Base-by-base conservation (phyloP, 2,888 invertebrate genomes). In the Serripes groenlandicus region DNA sequence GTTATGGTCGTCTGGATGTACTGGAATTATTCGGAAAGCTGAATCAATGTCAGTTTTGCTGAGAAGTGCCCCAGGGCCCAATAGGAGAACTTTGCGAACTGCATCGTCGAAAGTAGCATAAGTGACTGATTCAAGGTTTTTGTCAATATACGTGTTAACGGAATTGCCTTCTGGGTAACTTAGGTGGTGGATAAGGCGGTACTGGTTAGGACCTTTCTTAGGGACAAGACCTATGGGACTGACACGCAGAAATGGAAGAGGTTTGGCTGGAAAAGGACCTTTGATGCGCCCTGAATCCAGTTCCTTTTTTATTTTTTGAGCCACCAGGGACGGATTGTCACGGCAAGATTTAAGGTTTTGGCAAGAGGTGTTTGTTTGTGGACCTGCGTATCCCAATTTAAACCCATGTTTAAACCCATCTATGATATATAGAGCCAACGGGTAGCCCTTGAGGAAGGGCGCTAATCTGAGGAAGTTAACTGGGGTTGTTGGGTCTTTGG, bases 181-280 rank as follows among this genome's bases (percentile, higher is more conserved):
- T 0, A 83, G 71, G 70, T 86, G 81, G 34, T 86, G 86, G 9
- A 83, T 83, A 1, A 86, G 54, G 15, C 86, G 28, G 60, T 69
- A 81, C 32, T 81, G 32, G 3, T 78, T 72, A 0, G 58, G 72
- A 11, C 34, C 32, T 32, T 78, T 86, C 37, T 80, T 85, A 18
- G 78, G 78, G 15, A 85, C 81, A 11, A 85, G n/a, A 1, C 81
- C 81, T 28, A 81, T 60, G 0, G 82, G 82, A 1, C 79, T 79
- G 11, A 79, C 56, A 18, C 74, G 64, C 3, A 75, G 26, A 18
- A 26, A 68, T 21, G 34, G 30, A 52, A 78, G 68, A 42, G 68
- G 73, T 9, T 52, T 18, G 2, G 4, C 7, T 9, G 5, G 18
- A 60, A 73, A 78, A 23, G 78, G 78, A 28, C 73, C 78, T 23